Percentiles rank a stretch among this genome's conserved stretches.
Conservation (phyloP, 2,888 invertebrate genomes). For the Synergus japonicus region DNA sequence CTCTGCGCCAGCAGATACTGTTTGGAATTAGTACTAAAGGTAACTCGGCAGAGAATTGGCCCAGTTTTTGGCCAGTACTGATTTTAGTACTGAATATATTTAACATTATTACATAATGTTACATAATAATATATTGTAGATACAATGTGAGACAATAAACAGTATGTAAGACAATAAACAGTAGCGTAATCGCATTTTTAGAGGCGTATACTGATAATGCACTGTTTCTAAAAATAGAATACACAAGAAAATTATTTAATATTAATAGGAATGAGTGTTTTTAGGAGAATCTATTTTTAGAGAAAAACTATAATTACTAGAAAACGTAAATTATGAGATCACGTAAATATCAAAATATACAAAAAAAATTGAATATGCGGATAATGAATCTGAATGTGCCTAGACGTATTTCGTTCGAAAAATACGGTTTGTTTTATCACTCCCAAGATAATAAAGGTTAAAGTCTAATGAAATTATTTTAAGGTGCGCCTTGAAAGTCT, state of each 20-base stretch:
- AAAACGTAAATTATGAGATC: background rate
- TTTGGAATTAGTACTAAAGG: no score
- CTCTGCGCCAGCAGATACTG: no score
- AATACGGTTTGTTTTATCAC: background rate
- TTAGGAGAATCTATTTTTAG: background rate
- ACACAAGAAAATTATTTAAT: background rate
- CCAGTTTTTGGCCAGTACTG: no score
- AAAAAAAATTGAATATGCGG: background rate
- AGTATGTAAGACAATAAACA: background rate
- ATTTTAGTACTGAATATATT: no score
- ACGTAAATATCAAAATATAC: background rate
- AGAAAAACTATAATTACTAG: background rate
- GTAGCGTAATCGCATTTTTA: background rate
- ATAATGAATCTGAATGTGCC: background rate
- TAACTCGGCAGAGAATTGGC: no score
- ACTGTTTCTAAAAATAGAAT: slow-evolving; percentile 6
- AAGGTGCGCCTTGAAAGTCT: background rate
- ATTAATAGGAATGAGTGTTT: background rate
- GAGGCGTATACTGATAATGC: background rate
- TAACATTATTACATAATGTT: no score
- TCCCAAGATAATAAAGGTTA: background rate
- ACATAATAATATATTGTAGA: background rate
- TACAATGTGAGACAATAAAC: background rate
- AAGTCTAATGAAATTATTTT: background rate
- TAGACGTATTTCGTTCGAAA: background rate